Evolutionary conservation across 2,113 vertebrate genomes (phyloP).

Genomic region (Amblyopsis rosae): DNA sequence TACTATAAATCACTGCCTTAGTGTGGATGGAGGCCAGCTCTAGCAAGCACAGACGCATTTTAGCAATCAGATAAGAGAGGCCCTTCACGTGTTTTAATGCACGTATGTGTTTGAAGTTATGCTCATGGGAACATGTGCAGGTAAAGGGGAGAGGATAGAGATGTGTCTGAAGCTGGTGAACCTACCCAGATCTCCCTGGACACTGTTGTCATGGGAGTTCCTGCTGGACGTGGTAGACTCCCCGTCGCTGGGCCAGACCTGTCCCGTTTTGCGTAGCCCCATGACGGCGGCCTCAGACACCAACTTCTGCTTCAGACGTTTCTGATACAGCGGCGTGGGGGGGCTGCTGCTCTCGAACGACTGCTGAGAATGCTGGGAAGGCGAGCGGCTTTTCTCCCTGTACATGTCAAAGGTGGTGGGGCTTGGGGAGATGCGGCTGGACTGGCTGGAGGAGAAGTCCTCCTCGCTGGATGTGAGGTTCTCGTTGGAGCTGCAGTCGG

Average conservation of each 20-base stretch:
- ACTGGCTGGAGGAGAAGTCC: conserved; percentile 94
- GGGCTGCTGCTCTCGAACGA: conserved; percentile 96
- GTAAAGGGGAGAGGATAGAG: not conserved
- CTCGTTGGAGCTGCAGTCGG: conserved; percentile 98
- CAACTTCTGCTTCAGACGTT: conserved; percentile 82
- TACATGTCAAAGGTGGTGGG: conserved; percentile 86
- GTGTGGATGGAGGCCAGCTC: conserved; percentile 11
- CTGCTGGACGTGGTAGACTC: conserved; percentile 80
- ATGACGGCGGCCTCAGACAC: conserved; percentile 84
- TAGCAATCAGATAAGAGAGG: conserved; percentile 27
- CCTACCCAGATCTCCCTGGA: conserved; percentile 89
- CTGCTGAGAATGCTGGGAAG: conserved; percentile 92
- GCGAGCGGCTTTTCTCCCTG: conserved; percentile 90
- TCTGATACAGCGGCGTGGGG: conserved; percentile 90
- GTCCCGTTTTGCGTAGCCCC: conserved; percentile 83
- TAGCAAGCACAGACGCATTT: conserved; percentile 15
- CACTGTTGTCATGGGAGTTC: conserved; percentile 83
- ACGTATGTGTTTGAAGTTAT: conserved; percentile 10
- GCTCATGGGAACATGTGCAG: conserved; percentile 3
- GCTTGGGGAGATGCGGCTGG: conserved; percentile 93
- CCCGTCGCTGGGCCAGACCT: conserved; percentile 90
- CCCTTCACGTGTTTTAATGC: conserved; percentile 16
- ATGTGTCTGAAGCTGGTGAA: conserved; percentile 24
- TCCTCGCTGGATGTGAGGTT: conserved; percentile 98
- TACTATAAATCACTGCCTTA: conserved; percentile 38